phyloP scores from a whole-genome alignment of 2,113 vertebrate genomes.

The Carassius gibelio region DNA sequence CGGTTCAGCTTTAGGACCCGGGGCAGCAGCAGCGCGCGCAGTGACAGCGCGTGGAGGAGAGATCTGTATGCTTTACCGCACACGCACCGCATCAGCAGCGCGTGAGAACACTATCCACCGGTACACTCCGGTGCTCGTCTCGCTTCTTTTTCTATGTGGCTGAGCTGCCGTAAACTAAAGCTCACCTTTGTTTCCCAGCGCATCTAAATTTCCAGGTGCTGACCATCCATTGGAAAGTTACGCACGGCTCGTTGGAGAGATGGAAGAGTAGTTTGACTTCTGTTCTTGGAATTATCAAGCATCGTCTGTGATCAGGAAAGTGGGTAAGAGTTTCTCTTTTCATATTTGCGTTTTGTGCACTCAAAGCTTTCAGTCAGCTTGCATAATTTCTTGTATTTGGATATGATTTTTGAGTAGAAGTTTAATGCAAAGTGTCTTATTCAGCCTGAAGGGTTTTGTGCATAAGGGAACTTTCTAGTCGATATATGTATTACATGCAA shows the following conservation, averaged over 20 bases:
- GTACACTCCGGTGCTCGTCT: constrained; percentile 61
- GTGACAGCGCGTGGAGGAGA: constrained; percentile 77
- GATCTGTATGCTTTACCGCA: constrained; percentile 81
- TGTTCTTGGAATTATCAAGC: constrained; percentile 57
- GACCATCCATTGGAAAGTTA: constrained; percentile 81
- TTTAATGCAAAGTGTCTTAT: neutral
- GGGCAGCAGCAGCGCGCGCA: constrained; percentile 71
- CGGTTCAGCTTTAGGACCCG: constrained; percentile 85
- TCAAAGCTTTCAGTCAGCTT: neutral
- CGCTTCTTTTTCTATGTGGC: neutral
- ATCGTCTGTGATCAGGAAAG: constrained; percentile 48
- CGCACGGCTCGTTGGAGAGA: constrained; percentile 63
- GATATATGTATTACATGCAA: neutral
- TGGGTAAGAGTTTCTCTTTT: constrained; percentile 63
- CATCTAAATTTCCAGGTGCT: neutral
- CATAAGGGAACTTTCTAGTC: neutral
- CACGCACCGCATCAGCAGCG: constrained; percentile 76
- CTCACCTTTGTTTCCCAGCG: neutral
- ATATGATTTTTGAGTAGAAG: neutral
- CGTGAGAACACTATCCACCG: constrained; percentile 72
- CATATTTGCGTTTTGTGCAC: neutral
- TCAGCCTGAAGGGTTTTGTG: neutral
- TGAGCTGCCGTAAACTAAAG: constrained; percentile 10
- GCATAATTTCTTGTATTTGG: neutral
- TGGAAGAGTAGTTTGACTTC: constrained; percentile 70